These are phyloP conservation scores for Hydrocynus forskahlii DNA, from an alignment of 2,797 vertebrate species.

Conservation along the genomic window DNA sequence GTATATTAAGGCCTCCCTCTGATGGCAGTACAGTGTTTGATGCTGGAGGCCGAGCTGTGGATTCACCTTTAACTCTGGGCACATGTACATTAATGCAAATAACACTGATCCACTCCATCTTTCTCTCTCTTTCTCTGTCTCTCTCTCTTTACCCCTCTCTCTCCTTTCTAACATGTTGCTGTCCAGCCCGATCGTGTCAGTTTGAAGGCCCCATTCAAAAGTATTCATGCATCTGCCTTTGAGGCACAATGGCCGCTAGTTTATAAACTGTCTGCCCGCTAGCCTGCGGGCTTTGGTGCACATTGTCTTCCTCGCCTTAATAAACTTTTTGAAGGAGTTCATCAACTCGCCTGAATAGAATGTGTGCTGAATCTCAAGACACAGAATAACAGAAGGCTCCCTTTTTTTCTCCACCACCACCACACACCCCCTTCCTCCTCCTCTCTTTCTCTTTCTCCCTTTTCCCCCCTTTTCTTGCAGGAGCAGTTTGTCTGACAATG, in stretches of 20 bases:
- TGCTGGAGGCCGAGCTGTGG: not conserved
- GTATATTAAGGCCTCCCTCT: too few species aligned
- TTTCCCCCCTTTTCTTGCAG: slow-evolving; percentile 65
- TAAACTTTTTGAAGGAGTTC: slow-evolving; percentile 99
- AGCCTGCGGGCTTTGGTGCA: slow-evolving; percentile 86
- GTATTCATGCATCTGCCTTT: slow-evolving; percentile 96
- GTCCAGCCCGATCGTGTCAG: slow-evolving; percentile 98
- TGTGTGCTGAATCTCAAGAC: slow-evolving; percentile 91
- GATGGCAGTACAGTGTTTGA: too few species aligned
- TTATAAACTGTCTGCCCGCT: slow-evolving; percentile 95
- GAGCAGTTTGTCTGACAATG: slow-evolving; percentile 79
- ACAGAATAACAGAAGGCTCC: slow-evolving; percentile 88
- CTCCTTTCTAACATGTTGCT: slow-evolving; percentile 89
- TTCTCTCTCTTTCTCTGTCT: slow-evolving; percentile 46
- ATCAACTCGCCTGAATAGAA: slow-evolving; percentile 97
- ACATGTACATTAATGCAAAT: slow-evolving; percentile 91
- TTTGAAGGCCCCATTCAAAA: slow-evolving; percentile 95
- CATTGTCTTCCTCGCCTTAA: slow-evolving; percentile 97
- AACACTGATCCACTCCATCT: slow-evolving; percentile 66
- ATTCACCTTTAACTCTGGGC: slow-evolving; percentile 58
- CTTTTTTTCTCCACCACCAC: slow-evolving; percentile 73
- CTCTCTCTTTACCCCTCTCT: slow-evolving; percentile 59
- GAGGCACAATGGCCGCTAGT: slow-evolving; percentile 92
- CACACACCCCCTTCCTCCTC: slow-evolving; percentile 66
- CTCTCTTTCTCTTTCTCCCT: slow-evolving; percentile 66